phyloP scores from a whole-genome alignment of 1,140 invertebrate genomes.

The Popillia japonica region DNA sequence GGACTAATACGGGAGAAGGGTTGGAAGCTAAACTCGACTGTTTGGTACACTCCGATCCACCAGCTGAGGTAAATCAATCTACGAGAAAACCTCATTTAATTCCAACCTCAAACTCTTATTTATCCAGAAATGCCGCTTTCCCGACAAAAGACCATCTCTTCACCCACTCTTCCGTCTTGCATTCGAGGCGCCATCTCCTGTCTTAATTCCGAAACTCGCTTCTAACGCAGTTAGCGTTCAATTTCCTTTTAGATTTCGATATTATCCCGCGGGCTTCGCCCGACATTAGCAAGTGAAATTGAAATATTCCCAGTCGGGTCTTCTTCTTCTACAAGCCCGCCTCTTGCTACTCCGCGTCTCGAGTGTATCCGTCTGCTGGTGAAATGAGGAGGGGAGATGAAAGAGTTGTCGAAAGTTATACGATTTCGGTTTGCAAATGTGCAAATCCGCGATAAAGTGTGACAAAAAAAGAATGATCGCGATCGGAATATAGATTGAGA shows the following conservation, averaged over 20 bases:
- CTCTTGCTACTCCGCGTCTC: background rate
- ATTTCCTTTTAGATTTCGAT: constrained; percentile 13
- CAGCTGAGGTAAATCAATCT: constrained; percentile 66
- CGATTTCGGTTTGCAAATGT: background rate
- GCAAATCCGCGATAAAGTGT: background rate
- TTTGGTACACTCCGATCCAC: constrained; percentile 76
- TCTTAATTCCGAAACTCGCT: constrained; percentile 18
- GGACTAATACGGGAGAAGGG: constrained; percentile 78
- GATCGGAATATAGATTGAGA: background rate
- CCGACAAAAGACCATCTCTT: background rate
- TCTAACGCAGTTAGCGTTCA: constrained; percentile 9
- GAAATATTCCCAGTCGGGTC: background rate
- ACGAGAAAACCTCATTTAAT: too few species aligned
- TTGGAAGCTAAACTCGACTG: constrained; percentile 76
- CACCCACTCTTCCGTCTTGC: background rate
- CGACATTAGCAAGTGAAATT: constrained; percentile 19
- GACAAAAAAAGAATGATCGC: background rate
- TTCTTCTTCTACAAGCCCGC: background rate
- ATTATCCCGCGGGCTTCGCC: background rate
- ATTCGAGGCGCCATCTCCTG: background rate
- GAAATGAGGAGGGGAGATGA: background rate
- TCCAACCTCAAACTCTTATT: too few species aligned
- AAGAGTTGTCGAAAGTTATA: background rate
- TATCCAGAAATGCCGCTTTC: too few species aligned
- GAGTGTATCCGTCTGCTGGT: too few species aligned